Base-by-base conservation (phyloP, 92 coral and sea anemone genomes). In the Diadumene lineata region DNA sequence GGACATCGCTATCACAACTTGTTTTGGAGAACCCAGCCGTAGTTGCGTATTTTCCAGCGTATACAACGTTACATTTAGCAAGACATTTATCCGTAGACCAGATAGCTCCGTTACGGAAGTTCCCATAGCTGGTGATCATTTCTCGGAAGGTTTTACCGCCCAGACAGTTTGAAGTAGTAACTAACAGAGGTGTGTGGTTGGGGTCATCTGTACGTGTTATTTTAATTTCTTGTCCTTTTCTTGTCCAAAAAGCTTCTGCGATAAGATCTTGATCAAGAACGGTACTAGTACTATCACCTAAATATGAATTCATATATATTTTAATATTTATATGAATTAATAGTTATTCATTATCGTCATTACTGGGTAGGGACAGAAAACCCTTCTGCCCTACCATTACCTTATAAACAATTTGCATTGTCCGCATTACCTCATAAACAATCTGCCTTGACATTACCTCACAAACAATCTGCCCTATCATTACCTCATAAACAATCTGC, bases 241-340 rank as follows among this genome's bases (percentile, higher is more conserved):
- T 64, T 34, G 50, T 75, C 94, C 88, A 89, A 72, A 89, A 89
- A 15, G 91, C 86, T 21, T 83, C 85, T 27, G 94, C 86, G 66
- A 85, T 75, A 90, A 89, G 85, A 81, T 89, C 94, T 46, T 68
- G 29, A 76, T 85, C 82, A 76, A 28, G 7, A 43, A 48, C 32
- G 18, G 44, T 33, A 21, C 48, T 31, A 0, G 51, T 48, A 61
- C 61, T 70, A 17, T 23, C 44, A 18, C 60, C 69, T 46, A n/a
- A n/a, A n/a, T n/a, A n/a, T n/a, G n/a, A n/a, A n/a, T n/a, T n/a
- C n/a, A n/a, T n/a, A n/a, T n/a, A n/a, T n/a, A n/a, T n/a, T n/a
- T n/a, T n/a, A n/a, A n/a, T n/a, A n/a, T n/a, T n/a, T n/a, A n/a
- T n/a, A n/a, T n/a, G n/a, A n/a, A n/a, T n/a, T n/a, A n/a, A n/a